A percentile compares a stretch with the other conserved stretches of the same genome.
Conservation (phyloP, 2,888 invertebrate species). For the Lasioglossum calceatum region DNA sequence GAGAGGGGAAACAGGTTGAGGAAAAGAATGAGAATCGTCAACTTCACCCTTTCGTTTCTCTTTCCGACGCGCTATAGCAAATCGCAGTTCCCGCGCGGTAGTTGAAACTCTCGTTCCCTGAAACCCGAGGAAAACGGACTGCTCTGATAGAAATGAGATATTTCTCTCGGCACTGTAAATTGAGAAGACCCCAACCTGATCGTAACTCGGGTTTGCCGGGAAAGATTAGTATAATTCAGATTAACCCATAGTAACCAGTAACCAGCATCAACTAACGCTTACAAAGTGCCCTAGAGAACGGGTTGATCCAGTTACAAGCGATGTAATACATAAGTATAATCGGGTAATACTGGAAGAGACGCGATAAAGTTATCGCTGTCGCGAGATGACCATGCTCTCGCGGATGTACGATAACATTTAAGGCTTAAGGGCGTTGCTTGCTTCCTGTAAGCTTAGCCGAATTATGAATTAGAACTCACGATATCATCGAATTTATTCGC, state of each 20-base stretch:
- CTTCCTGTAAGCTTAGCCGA: too few species aligned
- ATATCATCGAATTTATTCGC: too few species aligned
- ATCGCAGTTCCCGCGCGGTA: slow-evolving; percentile 50
- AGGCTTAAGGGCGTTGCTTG: too few species aligned
- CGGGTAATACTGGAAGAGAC: neutral
- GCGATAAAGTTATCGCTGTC: neutral
- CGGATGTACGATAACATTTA: too few species aligned
- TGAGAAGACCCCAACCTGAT: neutral
- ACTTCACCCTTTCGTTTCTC: slow-evolving; percentile 74
- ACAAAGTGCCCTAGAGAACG: neutral
- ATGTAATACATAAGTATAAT: slow-evolving; percentile 2
- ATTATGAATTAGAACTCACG: too few species aligned
- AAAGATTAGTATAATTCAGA: neutral
- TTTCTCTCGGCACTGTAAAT: neutral
- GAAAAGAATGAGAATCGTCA: slow-evolving; percentile 70
- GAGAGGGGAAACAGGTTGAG: slow-evolving; percentile 20
- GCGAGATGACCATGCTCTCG: too few species aligned
- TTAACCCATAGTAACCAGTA: neutral
- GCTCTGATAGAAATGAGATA: slow-evolving; percentile 14
- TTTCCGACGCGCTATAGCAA: slow-evolving; percentile 59
- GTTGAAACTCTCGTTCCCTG: slow-evolving; percentile 36
- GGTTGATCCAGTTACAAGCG: slow-evolving; percentile 2
- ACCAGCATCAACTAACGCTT: neutral
- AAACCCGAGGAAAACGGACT: slow-evolving; percentile 16
- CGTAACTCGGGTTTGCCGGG: neutral